Conservation (phyloP, 2,888 invertebrate species). For the Uropetala carovei region DNA sequence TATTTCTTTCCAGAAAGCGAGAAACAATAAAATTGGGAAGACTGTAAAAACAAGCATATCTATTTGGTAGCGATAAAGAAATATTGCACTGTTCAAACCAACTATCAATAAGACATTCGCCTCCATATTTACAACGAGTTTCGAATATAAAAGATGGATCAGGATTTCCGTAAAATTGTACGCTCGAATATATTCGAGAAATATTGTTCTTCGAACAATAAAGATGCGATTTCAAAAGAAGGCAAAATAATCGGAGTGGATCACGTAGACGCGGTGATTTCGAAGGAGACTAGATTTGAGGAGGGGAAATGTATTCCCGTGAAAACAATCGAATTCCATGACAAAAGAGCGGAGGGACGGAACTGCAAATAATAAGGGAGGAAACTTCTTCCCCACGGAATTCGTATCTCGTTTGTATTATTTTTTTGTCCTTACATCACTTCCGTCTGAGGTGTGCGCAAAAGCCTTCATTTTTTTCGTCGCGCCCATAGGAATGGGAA, state of each 20-base stretch:
- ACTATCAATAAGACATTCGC: too few relatives aligned
- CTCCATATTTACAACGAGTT: too few relatives aligned
- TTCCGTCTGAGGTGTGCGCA: conserved; percentile 34
- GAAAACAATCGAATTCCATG: background rate
- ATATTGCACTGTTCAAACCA: too few relatives aligned
- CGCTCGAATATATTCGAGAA: too few relatives aligned
- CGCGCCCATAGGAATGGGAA: background rate
- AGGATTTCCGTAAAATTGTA: too few relatives aligned
- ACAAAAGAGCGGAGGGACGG: conserved; percentile 17
- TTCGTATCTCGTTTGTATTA: background rate
- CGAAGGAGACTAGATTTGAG: background rate
- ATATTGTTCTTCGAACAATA: too few relatives aligned
- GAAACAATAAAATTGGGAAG: too few relatives aligned
- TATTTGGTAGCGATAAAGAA: too few relatives aligned
- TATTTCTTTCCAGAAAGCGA: too few relatives aligned
- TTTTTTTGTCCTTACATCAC: background rate
- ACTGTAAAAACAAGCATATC: too few relatives aligned
- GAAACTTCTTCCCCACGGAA: conserved; percentile 24
- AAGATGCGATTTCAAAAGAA: too few relatives aligned
- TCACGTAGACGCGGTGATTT: background rate
- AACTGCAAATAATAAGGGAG: conserved; percentile 56
- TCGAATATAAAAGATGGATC: too few relatives aligned
- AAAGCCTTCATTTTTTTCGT: background rate
- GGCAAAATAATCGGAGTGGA: background rate
- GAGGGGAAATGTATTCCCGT: background rate